Percentiles rank a stretch among this genome's conserved stretches.
These are phyloP conservation scores for Ataeniobius toweri DNA, from an alignment of 2,797 vertebrate genomes.

Conservation along the genomic window DNA sequence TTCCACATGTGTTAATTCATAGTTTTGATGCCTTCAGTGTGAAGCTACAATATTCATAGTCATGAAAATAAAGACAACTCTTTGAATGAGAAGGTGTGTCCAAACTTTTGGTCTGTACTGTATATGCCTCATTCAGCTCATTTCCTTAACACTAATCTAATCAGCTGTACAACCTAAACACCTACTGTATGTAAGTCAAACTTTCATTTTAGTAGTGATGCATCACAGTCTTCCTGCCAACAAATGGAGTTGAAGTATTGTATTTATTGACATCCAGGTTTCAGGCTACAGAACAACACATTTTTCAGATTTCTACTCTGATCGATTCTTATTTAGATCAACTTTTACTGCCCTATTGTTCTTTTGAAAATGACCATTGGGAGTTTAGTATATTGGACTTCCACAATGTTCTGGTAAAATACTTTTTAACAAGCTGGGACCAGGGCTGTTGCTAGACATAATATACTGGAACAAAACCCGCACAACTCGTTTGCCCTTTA, in stretches of 20 bases:
- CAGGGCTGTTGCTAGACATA: too few species aligned
- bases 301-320: background rate
- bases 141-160: background rate
- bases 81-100: too few species aligned
- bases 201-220: slow-evolving; percentile 3
- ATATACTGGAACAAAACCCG: too few species aligned
- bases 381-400: background rate
- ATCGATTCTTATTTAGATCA: background rate
- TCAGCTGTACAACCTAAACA: background rate
- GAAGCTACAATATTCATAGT: too few species aligned
- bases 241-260: slow-evolving; percentile 49
- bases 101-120: too few species aligned
- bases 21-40: too few species aligned
- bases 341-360: background rate
- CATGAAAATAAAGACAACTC: too few species aligned
- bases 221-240: slow-evolving; percentile 21
- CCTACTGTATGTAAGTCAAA: background rate
- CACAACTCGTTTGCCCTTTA: too few species aligned
- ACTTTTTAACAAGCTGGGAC: too few species aligned
- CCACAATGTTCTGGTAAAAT: background rate
- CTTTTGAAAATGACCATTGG: background rate
- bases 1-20: too few species aligned
- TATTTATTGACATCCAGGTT: background rate
- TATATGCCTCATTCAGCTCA: too few species aligned
- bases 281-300: background rate